A percentile compares a stretch with the other conserved stretches of the same genome.
Conservation (phyloP, 2,113 vertebrate genomes). For the Cathartes aura region DNA sequence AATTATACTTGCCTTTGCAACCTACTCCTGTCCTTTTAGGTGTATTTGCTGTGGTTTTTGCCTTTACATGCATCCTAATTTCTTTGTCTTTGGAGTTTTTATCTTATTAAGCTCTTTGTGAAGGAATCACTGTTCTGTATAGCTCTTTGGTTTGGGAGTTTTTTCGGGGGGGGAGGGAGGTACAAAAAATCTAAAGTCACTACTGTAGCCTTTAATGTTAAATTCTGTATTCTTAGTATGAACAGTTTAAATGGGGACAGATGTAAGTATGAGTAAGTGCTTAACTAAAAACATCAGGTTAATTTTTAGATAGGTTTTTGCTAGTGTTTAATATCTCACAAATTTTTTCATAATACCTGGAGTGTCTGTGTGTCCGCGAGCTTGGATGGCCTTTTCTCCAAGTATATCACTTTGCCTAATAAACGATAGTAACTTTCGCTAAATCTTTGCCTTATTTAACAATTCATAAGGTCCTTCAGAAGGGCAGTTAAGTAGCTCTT, state of each 20-base stretch:
- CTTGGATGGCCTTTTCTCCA: background rate
- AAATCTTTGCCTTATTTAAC: background rate
- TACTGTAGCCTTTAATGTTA: background rate
- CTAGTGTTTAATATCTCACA: background rate
- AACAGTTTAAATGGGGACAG: background rate
- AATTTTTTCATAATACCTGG: background rate
- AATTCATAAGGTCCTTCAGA: background rate
- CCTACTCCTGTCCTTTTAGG: background rate
- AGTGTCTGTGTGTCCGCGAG: background rate
- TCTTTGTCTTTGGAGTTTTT: background rate
- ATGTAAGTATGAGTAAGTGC: background rate
- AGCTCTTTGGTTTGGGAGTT: background rate
- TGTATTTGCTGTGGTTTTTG: background rate
- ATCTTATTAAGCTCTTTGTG: background rate
- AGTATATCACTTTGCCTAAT: background rate
- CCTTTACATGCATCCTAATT: background rate
- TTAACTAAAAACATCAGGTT: background rate
- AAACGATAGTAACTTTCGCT: background rate
- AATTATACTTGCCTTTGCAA: background rate
- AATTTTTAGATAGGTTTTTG: background rate
- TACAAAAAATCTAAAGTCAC: background rate
- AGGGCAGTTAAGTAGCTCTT: background rate
- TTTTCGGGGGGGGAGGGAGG: rapidly evolving
- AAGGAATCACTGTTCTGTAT: background rate
- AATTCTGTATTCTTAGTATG: background rate